phyloP scores from a whole-genome alignment of 2,113 vertebrate species.

The Cochlearius cochlearius region DNA sequence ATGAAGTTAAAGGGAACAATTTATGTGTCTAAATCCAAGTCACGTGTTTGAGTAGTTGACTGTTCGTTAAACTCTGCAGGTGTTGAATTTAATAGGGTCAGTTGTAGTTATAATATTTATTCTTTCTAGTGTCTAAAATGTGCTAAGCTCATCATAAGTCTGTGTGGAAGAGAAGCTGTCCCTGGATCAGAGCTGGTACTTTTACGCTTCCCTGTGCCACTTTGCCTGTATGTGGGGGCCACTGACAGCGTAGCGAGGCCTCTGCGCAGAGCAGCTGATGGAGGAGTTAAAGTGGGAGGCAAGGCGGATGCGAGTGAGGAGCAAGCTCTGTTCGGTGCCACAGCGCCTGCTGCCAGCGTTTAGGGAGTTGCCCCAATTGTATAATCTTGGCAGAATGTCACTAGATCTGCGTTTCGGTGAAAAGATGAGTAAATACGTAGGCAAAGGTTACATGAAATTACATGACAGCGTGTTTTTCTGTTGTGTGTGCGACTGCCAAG shows the following conservation, averaged over 20 bases:
- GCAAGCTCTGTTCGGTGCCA: neutral
- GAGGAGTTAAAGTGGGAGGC: neutral
- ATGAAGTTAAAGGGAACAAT: neutral
- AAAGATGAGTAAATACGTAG: neutral
- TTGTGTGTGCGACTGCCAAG: neutral
- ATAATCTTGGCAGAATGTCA: neutral
- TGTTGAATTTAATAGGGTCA: neutral
- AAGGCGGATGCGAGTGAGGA: neutral
- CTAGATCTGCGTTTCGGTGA: neutral
- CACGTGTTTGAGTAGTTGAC: neutral
- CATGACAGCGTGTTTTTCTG: neutral
- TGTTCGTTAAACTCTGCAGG: neutral
- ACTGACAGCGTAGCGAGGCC: neutral
- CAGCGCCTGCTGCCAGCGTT: neutral
- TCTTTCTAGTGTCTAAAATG: neutral
- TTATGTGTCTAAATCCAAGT: neutral
- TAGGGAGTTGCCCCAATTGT: neutral
- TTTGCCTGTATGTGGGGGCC: neutral
- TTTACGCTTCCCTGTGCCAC: neutral
- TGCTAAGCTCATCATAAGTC: fast-evolving
- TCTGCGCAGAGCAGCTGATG: neutral
- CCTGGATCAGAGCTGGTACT: neutral
- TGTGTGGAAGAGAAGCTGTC: neutral
- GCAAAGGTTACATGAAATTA: neutral
- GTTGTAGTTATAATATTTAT: neutral